Evolutionary conservation across 2,113 vertebrate genomes (phyloP).

Genomic region (Chaenocephalus aceratus): DNA sequence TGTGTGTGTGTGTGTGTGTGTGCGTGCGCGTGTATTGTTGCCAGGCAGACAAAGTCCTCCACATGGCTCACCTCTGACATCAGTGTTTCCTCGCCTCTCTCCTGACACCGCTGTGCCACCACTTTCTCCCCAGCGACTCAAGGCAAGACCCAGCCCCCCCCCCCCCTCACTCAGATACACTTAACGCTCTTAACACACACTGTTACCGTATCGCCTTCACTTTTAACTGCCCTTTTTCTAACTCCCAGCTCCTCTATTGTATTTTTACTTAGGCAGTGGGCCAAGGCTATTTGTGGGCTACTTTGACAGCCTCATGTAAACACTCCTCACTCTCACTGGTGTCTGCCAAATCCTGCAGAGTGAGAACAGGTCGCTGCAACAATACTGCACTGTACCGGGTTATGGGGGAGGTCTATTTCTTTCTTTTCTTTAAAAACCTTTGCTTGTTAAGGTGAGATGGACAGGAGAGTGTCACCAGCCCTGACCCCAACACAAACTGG

Average conservation of each 20-base stretch:
- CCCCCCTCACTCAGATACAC: constrained; percentile 36
- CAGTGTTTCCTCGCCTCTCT: constrained; percentile 69
- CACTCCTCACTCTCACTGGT: constrained; percentile 66
- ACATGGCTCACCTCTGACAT: constrained; percentile 82
- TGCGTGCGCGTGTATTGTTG: constrained; percentile 43
- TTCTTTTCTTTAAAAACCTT: neutral
- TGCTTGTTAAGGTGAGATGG: neutral
- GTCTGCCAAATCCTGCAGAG: constrained; percentile 61
- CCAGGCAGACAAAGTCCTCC: constrained; percentile 76
- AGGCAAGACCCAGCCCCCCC: constrained; percentile 45
- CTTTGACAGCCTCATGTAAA: constrained; percentile 81
- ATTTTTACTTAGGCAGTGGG: constrained; percentile 63
- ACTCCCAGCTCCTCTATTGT: constrained; percentile 67
- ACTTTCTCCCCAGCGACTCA: constrained; percentile 73
- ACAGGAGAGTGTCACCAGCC: neutral
- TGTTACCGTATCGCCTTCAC: constrained; percentile 38
- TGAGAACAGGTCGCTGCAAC: constrained; percentile 42
- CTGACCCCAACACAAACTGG: neutral
- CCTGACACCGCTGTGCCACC: constrained; percentile 38
- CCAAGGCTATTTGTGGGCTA: constrained; percentile 73
- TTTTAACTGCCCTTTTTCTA: constrained; percentile 48
- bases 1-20: constrained; percentile 28
- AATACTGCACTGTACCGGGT: constrained; percentile 12
- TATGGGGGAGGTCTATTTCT: neutral
- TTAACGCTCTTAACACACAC: constrained; percentile 39